Evolutionary conservation across 2,113 vertebrate species (phyloP).

Genomic region (Phasianus colchicus): DNA sequence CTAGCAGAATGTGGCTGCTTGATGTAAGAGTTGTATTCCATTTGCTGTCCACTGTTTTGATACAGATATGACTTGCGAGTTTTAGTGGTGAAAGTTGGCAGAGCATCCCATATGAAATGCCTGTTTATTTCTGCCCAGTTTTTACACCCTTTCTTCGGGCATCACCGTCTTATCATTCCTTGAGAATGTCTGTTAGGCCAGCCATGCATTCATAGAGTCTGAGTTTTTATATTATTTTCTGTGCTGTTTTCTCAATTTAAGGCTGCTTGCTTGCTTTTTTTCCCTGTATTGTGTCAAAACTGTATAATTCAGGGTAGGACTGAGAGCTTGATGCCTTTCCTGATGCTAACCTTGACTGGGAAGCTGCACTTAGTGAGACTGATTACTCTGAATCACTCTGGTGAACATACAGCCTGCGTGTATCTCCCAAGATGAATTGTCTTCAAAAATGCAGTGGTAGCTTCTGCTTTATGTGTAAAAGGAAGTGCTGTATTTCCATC

Average conservation of each 20-base stretch:
- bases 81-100: not conserved
- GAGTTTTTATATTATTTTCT: not conserved
- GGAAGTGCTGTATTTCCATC: not conserved
- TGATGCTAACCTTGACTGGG: not conserved
- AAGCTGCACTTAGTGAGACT: not conserved
- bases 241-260: not conserved
- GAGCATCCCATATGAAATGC: not conserved
- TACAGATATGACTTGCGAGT: not conserved
- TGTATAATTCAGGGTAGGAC: rapidly evolving
- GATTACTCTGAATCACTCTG: not conserved
- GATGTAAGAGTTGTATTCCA: not conserved
- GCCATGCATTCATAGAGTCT: not conserved
- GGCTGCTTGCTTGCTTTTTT: not conserved
- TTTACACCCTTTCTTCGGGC: not conserved
- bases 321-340: not conserved
- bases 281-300: not conserved
- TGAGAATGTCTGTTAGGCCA: not conserved
- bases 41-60: not conserved
- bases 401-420: rapidly evolving
- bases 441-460: not conserved
- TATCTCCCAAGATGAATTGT: not conserved
- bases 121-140: not conserved
- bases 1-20: not conserved
- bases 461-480: not conserved
- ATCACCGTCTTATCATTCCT: not conserved